phyloP scores from a whole-genome alignment of 2,888 invertebrate species.

The Automeris io region DNA sequence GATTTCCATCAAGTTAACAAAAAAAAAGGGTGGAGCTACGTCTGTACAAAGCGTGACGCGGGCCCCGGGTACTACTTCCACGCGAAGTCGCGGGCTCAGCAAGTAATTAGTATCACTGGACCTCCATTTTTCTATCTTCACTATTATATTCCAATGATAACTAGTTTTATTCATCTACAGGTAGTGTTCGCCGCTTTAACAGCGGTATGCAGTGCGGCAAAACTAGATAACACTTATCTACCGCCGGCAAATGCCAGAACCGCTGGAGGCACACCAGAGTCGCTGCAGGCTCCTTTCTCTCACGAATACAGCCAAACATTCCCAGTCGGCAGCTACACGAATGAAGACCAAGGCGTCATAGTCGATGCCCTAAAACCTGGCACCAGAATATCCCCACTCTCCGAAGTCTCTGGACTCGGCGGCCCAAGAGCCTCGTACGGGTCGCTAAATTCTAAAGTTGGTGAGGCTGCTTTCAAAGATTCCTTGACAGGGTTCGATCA shows the following conservation, averaged over 20 bases:
- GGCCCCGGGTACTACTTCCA: no score
- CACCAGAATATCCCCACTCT: slow-evolving; percentile 41
- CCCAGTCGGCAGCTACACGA: slow-evolving; percentile 51
- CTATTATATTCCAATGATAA: no score
- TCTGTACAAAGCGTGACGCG: no score
- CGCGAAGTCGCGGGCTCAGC: no score
- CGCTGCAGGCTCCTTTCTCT: slow-evolving; percentile 20
- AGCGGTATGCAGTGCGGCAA: slow-evolving; percentile 55
- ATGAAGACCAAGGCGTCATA: slow-evolving; percentile 60
- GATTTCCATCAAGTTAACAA: no score
- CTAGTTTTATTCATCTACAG: slow-evolving; percentile 39
- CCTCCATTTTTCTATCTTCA: no score
- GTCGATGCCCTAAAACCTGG: slow-evolving; percentile 59
- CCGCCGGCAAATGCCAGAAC: slow-evolving; percentile 50
- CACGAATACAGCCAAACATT: slow-evolving; percentile 19
- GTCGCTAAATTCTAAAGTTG: slow-evolving; percentile 61
- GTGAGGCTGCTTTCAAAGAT: slow-evolving; percentile 55
- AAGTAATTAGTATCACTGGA: no score
- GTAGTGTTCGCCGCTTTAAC: slow-evolving; percentile 50
- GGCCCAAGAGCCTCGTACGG: slow-evolving; percentile 51
- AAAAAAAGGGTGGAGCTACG: no score
- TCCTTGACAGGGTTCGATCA: slow-evolving; percentile 25
- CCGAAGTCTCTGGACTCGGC: slow-evolving; percentile 46
- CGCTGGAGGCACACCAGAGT: slow-evolving; percentile 50
- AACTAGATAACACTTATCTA: slow-evolving; percentile 51